These are phyloP conservation scores for Tichodroma muraria DNA, from an alignment of 2,113 vertebrate genomes.

Conservation along the genomic window DNA sequence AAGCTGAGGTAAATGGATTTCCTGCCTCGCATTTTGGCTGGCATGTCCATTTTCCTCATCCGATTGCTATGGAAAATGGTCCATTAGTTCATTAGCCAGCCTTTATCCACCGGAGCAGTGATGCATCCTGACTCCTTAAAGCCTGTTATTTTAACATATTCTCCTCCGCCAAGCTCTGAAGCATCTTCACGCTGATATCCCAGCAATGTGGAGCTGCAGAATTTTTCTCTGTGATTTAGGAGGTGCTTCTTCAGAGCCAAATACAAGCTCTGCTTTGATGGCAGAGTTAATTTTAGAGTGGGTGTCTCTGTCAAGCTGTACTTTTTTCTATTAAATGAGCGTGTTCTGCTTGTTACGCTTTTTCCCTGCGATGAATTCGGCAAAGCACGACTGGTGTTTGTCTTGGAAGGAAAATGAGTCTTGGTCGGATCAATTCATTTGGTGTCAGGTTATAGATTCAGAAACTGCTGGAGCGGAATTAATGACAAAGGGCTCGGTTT, in stretches of 20 bases:
- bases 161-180: background rate
- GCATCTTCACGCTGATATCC: background rate
- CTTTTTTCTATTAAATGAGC: background rate
- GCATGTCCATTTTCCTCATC: background rate
- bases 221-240: background rate
- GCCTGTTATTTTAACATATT: background rate
- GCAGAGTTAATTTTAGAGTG: constrained; percentile 45
- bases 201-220: background rate
- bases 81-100: background rate
- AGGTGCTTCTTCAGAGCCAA: background rate
- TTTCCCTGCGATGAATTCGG: background rate
- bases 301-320: constrained; percentile 33
- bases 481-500: background rate
- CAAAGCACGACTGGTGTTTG: background rate
- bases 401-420: background rate
- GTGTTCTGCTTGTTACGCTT: background rate
- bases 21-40: background rate
- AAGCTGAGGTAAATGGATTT: background rate
- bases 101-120: background rate
- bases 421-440: background rate
- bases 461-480: background rate
- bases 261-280: background rate
- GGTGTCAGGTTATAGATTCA: background rate
- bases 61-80: background rate
- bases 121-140: background rate